A percentile compares a stretch with the other conserved stretches of the same genome.
These are phyloP conservation scores for Enteromius mattozi DNA, from an alignment of 2,797 vertebrate species.

Conservation along the genomic window DNA sequence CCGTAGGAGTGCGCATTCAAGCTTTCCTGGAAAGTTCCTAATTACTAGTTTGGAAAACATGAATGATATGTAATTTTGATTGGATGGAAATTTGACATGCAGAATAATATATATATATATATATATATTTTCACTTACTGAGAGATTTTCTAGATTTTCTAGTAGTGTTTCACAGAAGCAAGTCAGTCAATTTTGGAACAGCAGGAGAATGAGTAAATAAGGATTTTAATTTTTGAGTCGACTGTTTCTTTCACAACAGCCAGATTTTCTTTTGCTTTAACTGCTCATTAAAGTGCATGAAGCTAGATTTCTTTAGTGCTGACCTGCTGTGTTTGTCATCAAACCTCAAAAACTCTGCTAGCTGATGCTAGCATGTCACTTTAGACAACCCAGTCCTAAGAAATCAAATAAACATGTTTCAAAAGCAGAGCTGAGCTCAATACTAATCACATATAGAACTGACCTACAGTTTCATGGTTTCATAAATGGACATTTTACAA, in stretches of 20 bases:
- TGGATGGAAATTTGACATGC: neutral
- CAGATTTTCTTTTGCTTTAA: neutral
- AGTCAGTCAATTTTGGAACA: neutral
- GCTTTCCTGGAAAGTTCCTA: neutral
- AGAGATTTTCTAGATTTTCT: neutral
- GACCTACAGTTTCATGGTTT: neutral
- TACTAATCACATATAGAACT: neutral
- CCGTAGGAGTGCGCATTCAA: neutral
- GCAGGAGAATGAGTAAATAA: neutral
- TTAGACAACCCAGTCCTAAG: neutral
- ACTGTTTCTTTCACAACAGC: neutral
- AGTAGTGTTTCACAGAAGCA: neutral
- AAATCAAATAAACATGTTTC: neutral
- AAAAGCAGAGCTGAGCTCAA: neutral
- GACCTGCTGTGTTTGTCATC: neutral
- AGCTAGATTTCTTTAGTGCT: conserved; percentile 7
- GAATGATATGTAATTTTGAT: neutral
- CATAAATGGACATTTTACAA: conserved; percentile 12
- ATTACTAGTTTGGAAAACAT: neutral
- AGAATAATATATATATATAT: neutral
- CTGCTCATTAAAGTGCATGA: conserved; percentile 1
- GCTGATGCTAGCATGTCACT: neutral
- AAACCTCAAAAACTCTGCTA: neutral
- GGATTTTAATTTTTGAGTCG: neutral
- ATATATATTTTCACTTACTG: neutral